Base-by-base conservation (phyloP, 2,888 invertebrate species). In the Halocaridina rubra region DNA sequence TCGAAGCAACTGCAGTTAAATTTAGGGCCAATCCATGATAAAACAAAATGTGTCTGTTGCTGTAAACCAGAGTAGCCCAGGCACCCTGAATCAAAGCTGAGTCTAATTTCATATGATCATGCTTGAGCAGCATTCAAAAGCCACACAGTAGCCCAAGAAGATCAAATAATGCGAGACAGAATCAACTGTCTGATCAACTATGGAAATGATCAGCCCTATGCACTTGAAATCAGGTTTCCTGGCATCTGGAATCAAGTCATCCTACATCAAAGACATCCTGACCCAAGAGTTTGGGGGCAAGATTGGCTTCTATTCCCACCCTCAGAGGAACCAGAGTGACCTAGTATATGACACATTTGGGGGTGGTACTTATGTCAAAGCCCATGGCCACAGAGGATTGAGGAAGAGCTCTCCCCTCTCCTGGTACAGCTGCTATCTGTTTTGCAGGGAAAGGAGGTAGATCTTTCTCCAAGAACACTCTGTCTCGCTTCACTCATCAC, bases 111-210 rank as follows among this genome's bases (percentile, higher is more conserved):
- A n/a, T 22, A 69, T 29, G 3, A 22, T 69, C 69, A 69, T 24
- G 69, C 27, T n/a, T 69, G 69, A 30, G 5, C 69, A 69, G 29
- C 69, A 13, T 69, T 69, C 2, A n/a, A n/a, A n/a, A n/a, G n/a
- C n/a, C n/a, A n/a, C n/a, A n/a, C n/a, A n/a, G n/a, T n/a, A n/a
- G n/a, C 27, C 69, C 69, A 29, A 8, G 69, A 69, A n/a, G 69
- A 29, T 69, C 69, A 69, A n/a, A 24, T 13, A 69, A 69, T 69
- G 29, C 69, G 19, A 69, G 69, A n/a, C n/a, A 69, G 69, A 69
- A 69, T 29, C 69, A 69, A 29, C 69, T 13, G 24, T 29, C 10
- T 69, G 24, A 24, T 27, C 27, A 30, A 69, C 13, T 69, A n/a
- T 69, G 69, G 7, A 69, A 30, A 27, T 69, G 4, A 69, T 24